Evolutionary conservation across 2,797 vertebrate species (phyloP).

Genomic region (Carduelis carduelis): DNA sequence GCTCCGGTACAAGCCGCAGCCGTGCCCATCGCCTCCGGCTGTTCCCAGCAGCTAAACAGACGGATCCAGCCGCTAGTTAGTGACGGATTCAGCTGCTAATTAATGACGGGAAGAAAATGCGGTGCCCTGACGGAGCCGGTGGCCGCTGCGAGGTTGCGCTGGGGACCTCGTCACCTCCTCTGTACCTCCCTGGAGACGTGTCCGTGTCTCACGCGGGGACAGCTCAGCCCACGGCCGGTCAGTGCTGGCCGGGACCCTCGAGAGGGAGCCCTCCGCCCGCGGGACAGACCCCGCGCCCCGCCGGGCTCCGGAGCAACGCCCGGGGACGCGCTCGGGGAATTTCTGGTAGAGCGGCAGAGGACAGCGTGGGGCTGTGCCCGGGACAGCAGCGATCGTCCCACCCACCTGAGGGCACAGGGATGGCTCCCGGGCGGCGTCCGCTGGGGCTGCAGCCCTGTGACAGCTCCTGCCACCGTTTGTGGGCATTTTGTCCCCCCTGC

Average conservation of each 20-base stretch:
- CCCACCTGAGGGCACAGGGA: rapidly evolving
- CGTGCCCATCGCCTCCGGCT: neutral
- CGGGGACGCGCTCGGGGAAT: neutral
- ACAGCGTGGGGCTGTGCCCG: neutral
- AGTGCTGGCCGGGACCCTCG: neutral
- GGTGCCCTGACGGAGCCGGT: neutral
- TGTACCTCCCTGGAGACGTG: neutral
- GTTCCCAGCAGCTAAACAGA: neutral
- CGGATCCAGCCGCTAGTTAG: neutral
- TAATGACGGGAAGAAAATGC: neutral
- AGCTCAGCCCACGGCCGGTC: neutral
- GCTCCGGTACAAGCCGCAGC: neutral
- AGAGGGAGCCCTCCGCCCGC: conserved; percentile 44
- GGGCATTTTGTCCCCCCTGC: neutral
- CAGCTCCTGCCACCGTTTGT: neutral
- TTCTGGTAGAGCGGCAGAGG: neutral
- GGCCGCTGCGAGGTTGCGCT: neutral
- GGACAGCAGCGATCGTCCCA: too few species aligned
- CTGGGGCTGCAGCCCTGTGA: neutral
- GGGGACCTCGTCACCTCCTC: neutral
- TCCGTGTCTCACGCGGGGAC: neutral
- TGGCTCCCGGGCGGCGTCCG: rapidly evolving
- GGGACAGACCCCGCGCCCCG: neutral
- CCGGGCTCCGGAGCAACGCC: neutral
- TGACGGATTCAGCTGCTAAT: neutral